Conservation (phyloP, 2,113 vertebrate species). For the Tupaia chinensis region DNA sequence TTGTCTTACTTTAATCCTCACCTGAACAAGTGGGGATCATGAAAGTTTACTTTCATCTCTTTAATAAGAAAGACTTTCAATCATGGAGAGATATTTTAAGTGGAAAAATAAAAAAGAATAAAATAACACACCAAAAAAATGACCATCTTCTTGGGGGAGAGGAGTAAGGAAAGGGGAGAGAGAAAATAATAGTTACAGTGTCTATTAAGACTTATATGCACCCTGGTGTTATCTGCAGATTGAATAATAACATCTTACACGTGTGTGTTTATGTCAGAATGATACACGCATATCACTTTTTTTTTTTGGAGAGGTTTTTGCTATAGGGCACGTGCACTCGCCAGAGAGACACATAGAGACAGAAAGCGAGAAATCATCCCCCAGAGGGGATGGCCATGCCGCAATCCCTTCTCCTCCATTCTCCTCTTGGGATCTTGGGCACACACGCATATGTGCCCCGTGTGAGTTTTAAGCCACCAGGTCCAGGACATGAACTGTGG, state of each 20-base stretch:
- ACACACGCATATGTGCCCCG: too few species aligned
- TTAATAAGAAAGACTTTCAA: constrained; percentile 7
- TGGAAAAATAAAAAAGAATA: background rate
- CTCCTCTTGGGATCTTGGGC: too few species aligned
- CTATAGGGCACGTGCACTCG: too few species aligned
- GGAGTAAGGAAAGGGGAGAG: background rate
- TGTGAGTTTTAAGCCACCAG: too few species aligned
- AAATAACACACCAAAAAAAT: background rate
- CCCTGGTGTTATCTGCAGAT: background rate
- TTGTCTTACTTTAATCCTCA: background rate
- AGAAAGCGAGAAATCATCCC: too few species aligned
- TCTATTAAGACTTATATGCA: background rate
- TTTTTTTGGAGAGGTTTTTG: too few species aligned
- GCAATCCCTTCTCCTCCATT: too few species aligned
- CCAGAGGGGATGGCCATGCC: too few species aligned
- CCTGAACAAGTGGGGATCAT: background rate
- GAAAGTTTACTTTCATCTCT: background rate
- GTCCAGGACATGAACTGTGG: too few species aligned
- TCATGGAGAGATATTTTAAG: background rate
- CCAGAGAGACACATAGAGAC: too few species aligned
- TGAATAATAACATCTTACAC: background rate
- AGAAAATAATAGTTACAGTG: background rate
- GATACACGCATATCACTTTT: background rate
- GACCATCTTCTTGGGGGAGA: background rate
- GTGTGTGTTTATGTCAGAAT: background rate